These are phyloP conservation scores for Sinopyrophorus schimmeli DNA, from an alignment of 2,888 invertebrate species.

Conservation along the genomic window DNA sequence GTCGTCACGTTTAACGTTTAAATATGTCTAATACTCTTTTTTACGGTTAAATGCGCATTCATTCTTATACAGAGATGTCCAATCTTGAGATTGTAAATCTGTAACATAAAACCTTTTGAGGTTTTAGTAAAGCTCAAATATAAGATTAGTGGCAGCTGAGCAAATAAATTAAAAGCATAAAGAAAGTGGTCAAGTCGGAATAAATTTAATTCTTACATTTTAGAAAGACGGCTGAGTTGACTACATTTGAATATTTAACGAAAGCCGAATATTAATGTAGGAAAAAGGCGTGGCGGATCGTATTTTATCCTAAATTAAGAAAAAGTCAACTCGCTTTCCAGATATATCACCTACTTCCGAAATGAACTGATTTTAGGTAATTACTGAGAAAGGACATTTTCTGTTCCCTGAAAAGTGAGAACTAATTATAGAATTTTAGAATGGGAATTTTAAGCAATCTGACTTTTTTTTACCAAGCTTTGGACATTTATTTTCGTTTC, in stretches of 20 bases:
- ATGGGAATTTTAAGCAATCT: too few relatives aligned
- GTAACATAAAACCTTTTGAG: slow-evolving; percentile 13
- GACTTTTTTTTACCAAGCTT: too few relatives aligned
- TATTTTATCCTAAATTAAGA: too few relatives aligned
- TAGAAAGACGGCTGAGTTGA: not conserved
- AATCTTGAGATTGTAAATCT: slow-evolving; percentile 19
- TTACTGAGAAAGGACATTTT: too few relatives aligned
- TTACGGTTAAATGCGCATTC: slow-evolving; percentile 1
- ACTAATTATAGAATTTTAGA: too few relatives aligned
- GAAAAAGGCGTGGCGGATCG: not conserved
- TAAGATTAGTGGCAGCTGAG: slow-evolving; percentile 23
- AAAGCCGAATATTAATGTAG: slow-evolving; percentile 2
- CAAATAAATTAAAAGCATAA: slow-evolving; percentile 20
- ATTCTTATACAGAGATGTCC: slow-evolving; percentile 10
- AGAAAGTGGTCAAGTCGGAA: slow-evolving; percentile 19
- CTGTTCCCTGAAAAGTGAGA: too few relatives aligned
- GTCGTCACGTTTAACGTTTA: slow-evolving; percentile 2
- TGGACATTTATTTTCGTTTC: too few relatives aligned
- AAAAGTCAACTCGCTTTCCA: too few relatives aligned
- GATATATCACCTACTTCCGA: too few relatives aligned
- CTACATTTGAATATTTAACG: slow-evolving; percentile 4
- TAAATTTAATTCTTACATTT: slow-evolving; percentile 17
- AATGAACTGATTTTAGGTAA: too few relatives aligned
- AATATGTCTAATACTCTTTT: slow-evolving; percentile 4
- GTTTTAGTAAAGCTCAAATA: slow-evolving; percentile 10